Evolutionary conservation across 2,113 vertebrate species (phyloP), one percentile per base, ranked within the genome.

Genomic region (Anolis carolinensis): DNA sequence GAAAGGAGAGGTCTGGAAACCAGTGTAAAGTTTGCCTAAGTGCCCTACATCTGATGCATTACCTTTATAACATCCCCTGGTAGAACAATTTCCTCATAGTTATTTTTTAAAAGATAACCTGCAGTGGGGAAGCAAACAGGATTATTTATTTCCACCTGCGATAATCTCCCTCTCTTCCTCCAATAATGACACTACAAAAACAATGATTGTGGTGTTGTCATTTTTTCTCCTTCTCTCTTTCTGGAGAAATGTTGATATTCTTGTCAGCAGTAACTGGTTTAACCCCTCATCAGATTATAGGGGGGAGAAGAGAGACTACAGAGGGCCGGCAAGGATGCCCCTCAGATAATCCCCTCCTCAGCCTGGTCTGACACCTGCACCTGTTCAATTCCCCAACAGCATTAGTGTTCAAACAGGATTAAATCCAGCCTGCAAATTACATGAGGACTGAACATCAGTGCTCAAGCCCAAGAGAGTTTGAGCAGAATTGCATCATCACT

Each of bases 221-320:
- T 2, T 50, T 11, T 4, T 5, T 71, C n/a, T 16, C 32, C 34
- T 13, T 65, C 23, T 27, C 16, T 20, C 21, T 65, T 59, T 30
- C 44, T 11, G 39, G 36, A 80, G 30, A 62, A 48, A 48, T 50
- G 16, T 62, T 70, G 63, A 50, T 48, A 9, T 44, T 48, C 68
- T 72, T 72, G 59, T 52, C 13, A 52, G 34, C 44, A 76, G 62
- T 52, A 84, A 77, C 74, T 75, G 32, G 72, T 30, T 87, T 87
- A 76, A n/a, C 32, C 44, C n/a, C 32, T 55, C 30, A 25, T 55
- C 62, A 9, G 80, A 87, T 87, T 78, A 82, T 30, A 23, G 9
- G 11, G 55, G 13, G 13, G 55, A 59, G 11, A 21, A 77, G 50
- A 55, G 32, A 83, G 65, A 27, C 80, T 48, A 27, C n/a, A 55